Evolutionary conservation across 2,113 vertebrate genomes (phyloP).

Genomic region (Carettochelys insculpta): DNA sequence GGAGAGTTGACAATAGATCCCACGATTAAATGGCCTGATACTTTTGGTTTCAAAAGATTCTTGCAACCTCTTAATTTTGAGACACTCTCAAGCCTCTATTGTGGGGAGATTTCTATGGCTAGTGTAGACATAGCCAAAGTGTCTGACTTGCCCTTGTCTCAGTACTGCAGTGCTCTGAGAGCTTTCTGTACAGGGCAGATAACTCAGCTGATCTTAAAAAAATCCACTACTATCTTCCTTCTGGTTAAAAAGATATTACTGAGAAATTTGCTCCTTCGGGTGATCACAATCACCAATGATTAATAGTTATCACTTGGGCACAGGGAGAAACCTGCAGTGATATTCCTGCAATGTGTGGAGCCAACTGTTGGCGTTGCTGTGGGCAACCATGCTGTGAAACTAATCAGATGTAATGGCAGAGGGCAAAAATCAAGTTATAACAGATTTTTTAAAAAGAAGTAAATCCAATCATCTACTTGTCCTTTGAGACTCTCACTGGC

Average conservation of each 20-base stretch:
- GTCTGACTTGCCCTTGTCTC: not conserved
- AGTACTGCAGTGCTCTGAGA: not conserved
- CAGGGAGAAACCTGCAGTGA: not conserved
- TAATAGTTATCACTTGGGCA: not conserved
- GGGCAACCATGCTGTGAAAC: conserved; percentile 35
- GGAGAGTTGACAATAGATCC: not conserved
- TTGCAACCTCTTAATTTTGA: not conserved
- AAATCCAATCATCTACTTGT: not conserved
- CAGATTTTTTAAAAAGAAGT: not conserved
- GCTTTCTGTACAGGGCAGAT: not conserved
- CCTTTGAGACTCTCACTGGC: conserved; percentile 23
- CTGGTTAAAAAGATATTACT: not conserved
- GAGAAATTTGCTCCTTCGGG: conserved; percentile 24
- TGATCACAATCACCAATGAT: not conserved
- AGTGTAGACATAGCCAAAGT: not conserved
- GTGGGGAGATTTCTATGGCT: not conserved
- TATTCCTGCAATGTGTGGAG: not conserved
- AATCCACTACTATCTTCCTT: not conserved
- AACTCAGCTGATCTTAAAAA: not conserved
- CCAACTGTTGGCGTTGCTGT: conserved; percentile 42
- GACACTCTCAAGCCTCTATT: not conserved
- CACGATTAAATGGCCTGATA: not conserved
- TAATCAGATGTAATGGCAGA: not conserved
- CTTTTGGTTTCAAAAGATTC: not conserved
- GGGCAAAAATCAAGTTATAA: not conserved